A percentile compares a stretch with the other conserved stretches of the same genome.
These are phyloP conservation scores for Agrilus mali DNA, from an alignment of 2,888 invertebrate species.

Conservation along the genomic window DNA sequence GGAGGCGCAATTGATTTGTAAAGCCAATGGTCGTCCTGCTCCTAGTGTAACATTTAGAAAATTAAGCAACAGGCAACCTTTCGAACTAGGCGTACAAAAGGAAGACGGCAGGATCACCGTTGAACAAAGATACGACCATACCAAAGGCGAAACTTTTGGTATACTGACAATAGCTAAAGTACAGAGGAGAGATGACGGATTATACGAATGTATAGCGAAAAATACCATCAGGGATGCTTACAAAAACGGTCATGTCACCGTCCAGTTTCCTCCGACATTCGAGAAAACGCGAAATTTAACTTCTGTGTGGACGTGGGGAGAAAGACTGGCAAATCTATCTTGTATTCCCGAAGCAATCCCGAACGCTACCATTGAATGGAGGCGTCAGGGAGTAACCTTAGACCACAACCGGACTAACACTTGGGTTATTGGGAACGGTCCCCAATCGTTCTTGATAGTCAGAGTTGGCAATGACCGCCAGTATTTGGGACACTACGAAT, in stretches of 20 bases:
- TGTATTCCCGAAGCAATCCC: slow-evolving; percentile 80
- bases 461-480: slow-evolving; percentile 48
- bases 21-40: slow-evolving; percentile 67
- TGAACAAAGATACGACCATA: slow-evolving; percentile 40
- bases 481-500: slow-evolving; percentile 66
- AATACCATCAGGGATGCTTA: slow-evolving; percentile 60
- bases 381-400: slow-evolving; percentile 33
- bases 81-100: slow-evolving; percentile 47
- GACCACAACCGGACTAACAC: slow-evolving; percentile 38
- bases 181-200: slow-evolving; percentile 66
- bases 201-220: slow-evolving; percentile 76
- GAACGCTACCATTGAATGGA: slow-evolving; percentile 86
- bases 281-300: slow-evolving; percentile 50
- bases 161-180: slow-evolving; percentile 54
- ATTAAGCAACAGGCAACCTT: slow-evolving; percentile 51
- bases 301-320: slow-evolving; percentile 75
- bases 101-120: slow-evolving; percentile 56
- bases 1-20: slow-evolving; percentile 58
- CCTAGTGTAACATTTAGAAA: slow-evolving; percentile 73
- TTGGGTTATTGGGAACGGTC: slow-evolving; percentile 52
- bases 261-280: slow-evolving; percentile 74
- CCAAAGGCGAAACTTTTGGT: slow-evolving; percentile 48
- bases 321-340: slow-evolving; percentile 67
- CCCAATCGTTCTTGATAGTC: slow-evolving; percentile 58
- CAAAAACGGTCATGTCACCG: slow-evolving; percentile 69